phyloP scores from a whole-genome alignment of 2,797 vertebrate genomes.

The Squalus acanthias region DNA sequence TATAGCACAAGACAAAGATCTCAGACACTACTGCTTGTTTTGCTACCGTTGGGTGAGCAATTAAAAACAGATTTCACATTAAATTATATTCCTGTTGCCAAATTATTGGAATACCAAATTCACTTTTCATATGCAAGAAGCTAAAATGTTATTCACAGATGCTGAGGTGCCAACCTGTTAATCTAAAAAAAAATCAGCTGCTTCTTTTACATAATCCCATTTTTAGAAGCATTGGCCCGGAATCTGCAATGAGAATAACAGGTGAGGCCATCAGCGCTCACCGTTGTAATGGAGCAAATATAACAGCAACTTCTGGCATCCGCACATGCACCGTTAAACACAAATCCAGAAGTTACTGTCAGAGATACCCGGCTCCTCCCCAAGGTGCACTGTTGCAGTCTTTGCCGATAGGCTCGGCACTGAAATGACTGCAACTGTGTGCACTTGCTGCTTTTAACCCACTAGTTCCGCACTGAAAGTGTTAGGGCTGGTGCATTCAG shows the following conservation, averaged over 20 bases:
- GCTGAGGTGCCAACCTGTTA: neutral
- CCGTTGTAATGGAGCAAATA: neutral
- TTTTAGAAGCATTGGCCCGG: neutral
- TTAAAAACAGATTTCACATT: too few relatives aligned
- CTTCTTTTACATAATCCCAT: neutral
- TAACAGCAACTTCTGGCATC: neutral
- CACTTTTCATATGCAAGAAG: neutral
- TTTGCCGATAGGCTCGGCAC: too few relatives aligned
- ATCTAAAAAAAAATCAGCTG: neutral
- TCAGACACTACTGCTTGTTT: too few relatives aligned
- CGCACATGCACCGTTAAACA: neutral
- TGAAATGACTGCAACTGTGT: neutral
- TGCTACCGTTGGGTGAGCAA: too few relatives aligned
- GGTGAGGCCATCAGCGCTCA: neutral
- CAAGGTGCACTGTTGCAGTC: neutral
- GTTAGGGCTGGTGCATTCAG: too few relatives aligned
- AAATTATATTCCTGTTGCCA: too few relatives aligned
- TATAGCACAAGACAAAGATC: too few relatives aligned
- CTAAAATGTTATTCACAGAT: neutral
- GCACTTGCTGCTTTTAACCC: neutral
- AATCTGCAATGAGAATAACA: neutral
- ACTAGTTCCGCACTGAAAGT: neutral
- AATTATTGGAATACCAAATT: too few relatives aligned
- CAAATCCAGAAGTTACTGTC: neutral
- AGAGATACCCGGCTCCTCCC: neutral